Percentiles rank a stretch among this genome's conserved stretches.
Conservation (phyloP, 2,888 invertebrate species). For the Eustalomyia histrio region DNA sequence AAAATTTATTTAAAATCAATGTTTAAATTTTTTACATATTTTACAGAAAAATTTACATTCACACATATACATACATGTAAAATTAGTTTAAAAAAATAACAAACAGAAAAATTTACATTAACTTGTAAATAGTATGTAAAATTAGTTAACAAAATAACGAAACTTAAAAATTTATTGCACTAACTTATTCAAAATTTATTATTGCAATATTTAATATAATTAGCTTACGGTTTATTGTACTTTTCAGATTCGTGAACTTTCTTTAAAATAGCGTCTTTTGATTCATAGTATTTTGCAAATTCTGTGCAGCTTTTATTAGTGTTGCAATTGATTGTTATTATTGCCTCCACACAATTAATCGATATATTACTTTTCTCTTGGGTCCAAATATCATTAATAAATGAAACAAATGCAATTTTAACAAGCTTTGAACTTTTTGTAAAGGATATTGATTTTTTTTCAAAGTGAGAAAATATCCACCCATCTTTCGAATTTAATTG, state of each 20-base stretch:
- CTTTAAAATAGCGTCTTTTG: neutral
- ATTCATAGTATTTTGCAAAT: no score
- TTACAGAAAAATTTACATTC: constrained; percentile 1
- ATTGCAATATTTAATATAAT: no score
- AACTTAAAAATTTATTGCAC: no score
- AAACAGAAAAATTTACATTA: no score
- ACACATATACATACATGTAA: neutral
- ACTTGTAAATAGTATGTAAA: no score
- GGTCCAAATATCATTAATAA: constrained; percentile 47
- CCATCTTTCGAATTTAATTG: constrained; percentile 49
- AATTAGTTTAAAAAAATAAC: no score
- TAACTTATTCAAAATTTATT: no score
- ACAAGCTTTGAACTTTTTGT: constrained; percentile 37
- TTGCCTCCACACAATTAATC: constrained; percentile 19
- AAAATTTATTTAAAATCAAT: no score
- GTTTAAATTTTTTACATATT: constrained; percentile 2
- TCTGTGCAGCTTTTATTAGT: neutral
- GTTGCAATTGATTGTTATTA: constrained; percentile 20
- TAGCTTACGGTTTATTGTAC: no score
- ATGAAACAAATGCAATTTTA: constrained; percentile 32
- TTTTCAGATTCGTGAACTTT: no score
- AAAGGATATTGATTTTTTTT: constrained; percentile 49
- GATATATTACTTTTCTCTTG: constrained; percentile 38
- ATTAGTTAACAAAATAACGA: no score
- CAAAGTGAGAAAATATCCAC: constrained; percentile 51